Evolutionary conservation across 2,113 vertebrate species (phyloP).

Genomic region (Odobenus rosmarus): DNA sequence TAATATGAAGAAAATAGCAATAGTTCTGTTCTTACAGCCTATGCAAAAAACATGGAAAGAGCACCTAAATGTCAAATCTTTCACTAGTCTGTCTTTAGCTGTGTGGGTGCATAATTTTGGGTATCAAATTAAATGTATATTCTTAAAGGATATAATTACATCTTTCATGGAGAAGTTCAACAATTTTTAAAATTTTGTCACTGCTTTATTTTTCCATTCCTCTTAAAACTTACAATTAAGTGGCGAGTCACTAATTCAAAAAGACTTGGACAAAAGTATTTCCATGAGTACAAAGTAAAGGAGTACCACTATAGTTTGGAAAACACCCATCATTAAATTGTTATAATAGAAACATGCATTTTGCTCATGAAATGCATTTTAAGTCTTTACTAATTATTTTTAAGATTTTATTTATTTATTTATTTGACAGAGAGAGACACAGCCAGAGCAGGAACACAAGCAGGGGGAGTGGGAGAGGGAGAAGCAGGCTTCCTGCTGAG

Average conservation of each 20-base stretch:
- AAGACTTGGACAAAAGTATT: background rate
- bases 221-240: constrained; percentile 17
- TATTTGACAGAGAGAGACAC: too few species aligned
- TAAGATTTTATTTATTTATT: too few species aligned
- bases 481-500: too few species aligned
- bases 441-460: too few species aligned
- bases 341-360: background rate
- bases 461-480: too few species aligned
- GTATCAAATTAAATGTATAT: background rate
- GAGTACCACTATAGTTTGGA: background rate
- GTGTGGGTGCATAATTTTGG: background rate
- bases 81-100: background rate
- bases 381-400: background rate
- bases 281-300: background rate
- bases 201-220: background rate
- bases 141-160: constrained; percentile 36
- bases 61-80: background rate
- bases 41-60: background rate
- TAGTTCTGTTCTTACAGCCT: background rate
- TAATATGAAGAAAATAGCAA: background rate
- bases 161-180: background rate
- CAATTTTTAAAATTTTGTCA: background rate
- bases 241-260: background rate
- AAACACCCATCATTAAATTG: background rate
- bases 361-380: background rate